A percentile compares a stretch with the other conserved stretches of the same genome.
Conservation (phyloP, 2,888 invertebrate genomes). For the Mayetiola destructor region DNA sequence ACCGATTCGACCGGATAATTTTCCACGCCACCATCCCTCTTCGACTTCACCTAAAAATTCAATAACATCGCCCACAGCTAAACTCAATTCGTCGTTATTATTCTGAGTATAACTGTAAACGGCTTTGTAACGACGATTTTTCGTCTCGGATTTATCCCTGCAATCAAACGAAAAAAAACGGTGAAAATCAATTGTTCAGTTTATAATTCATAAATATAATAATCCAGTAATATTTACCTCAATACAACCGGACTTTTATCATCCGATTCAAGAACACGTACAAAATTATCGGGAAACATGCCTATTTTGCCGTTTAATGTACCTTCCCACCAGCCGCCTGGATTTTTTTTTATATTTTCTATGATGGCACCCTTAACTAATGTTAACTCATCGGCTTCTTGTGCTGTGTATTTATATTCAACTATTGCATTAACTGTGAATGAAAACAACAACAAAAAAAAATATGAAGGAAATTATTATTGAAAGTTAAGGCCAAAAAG, state of each 20-base stretch:
- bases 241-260: conserved; percentile 28
- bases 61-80: conserved; percentile 77
- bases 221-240: conserved; percentile 33
- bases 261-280: conserved; percentile 43
- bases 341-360: conserved; percentile 58
- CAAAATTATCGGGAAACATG: conserved; percentile 90
- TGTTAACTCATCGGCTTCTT: conserved; percentile 72
- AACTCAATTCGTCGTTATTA: conserved; percentile 81
- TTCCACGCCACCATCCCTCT: conserved; percentile 62
- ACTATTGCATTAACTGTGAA: conserved; percentile 61
- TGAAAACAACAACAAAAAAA: no score
- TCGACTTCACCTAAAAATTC: conserved; percentile 78
- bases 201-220: neutral
- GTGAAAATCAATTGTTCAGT: neutral
- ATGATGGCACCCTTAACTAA: conserved; percentile 72
- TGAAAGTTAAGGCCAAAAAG: no score
- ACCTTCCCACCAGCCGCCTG: conserved; percentile 90
- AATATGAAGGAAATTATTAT: no score
- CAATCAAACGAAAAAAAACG: neutral
- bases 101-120: conserved; percentile 84
- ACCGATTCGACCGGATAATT: conserved; percentile 64
- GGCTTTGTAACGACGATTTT: conserved; percentile 59
- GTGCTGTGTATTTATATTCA: conserved; percentile 73
- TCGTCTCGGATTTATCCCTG: conserved; percentile 34
- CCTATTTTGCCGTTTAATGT: conserved; percentile 63